A percentile compares a stretch with the other conserved stretches of the same genome.
Evolutionary conservation across 2,113 vertebrate genomes (phyloP).

Genomic region (Loxodonta africana): DNA sequence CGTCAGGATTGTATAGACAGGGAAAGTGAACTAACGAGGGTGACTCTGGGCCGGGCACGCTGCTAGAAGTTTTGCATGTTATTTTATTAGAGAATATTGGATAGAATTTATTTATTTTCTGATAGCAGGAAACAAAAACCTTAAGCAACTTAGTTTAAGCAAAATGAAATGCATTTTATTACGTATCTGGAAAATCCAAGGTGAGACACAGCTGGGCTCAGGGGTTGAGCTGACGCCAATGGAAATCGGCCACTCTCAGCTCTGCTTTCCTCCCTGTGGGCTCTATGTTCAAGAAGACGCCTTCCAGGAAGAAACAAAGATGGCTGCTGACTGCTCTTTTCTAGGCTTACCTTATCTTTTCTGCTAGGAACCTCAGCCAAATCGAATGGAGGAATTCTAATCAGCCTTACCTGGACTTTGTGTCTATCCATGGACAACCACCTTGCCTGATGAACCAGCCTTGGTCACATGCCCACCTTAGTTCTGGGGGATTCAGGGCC

Average conservation of each 20-base stretch:
- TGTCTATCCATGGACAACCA: background rate
- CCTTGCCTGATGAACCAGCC: background rate
- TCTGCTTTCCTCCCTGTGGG: background rate
- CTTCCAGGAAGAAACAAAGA: background rate
- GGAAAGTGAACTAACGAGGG: background rate
- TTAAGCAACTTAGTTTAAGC: background rate
- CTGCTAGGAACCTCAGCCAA: background rate
- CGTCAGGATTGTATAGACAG: background rate
- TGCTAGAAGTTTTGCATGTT: background rate
- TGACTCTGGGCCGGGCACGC: background rate
- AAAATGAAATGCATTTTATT: background rate
- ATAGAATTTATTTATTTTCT: background rate
- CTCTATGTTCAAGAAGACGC: background rate
- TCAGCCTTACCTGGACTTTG: background rate
- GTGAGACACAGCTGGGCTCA: background rate
- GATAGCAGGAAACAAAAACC: background rate
- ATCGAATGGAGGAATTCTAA: background rate
- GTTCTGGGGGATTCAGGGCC: background rate
- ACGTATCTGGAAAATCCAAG: background rate
- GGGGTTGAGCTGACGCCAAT: background rate
- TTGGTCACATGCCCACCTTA: background rate
- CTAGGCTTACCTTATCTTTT: background rate
- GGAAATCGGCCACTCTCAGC: background rate
- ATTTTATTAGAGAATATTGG: slow-evolving; percentile 22
- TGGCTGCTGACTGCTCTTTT: background rate